These are phyloP conservation scores for Electrona antarctica DNA, from an alignment of 2,113 vertebrate species.

Conservation along the genomic window DNA sequence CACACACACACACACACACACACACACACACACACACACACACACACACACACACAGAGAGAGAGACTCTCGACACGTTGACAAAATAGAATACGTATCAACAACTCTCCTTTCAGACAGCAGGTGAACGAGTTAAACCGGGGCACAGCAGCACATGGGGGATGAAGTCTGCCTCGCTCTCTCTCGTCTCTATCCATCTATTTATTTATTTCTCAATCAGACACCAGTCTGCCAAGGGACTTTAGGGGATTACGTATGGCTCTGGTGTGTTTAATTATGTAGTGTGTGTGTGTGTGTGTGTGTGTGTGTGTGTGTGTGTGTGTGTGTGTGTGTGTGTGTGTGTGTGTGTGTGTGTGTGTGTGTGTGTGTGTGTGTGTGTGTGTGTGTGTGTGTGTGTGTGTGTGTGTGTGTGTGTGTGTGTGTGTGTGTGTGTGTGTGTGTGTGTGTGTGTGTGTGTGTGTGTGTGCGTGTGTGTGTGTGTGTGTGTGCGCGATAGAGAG, in stretches of 20 bases:
- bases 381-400: constrained; percentile 24
- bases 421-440: constrained; percentile 30
- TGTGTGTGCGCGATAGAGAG: background rate
- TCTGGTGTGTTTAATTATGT: background rate
- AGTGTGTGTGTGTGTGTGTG: constrained; percentile 39
- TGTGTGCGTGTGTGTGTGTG: constrained; percentile 43
- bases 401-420: constrained; percentile 38
- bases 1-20: constrained; percentile 1
- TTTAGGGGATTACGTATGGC: constrained; percentile 30
- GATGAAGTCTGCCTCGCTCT: constrained; percentile 23
- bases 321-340: constrained; percentile 34
- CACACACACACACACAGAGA: background rate
- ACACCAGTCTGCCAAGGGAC: constrained; percentile 27
- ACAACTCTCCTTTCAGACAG: constrained; percentile 14
- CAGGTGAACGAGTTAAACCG: constrained; percentile 45
- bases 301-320: constrained; percentile 31
- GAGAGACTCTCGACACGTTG: background rate
- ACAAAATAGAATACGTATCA: constrained; percentile 23
- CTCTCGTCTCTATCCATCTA: constrained; percentile 23
- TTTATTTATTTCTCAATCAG: constrained; percentile 52
- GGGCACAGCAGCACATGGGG: background rate
- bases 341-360: constrained; percentile 20
- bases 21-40: background rate
- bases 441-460: constrained; percentile 23
- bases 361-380: constrained; percentile 51